Conservation (phyloP, 2,888 invertebrate species). For the Caenorhabditis drosophilae region DNA sequence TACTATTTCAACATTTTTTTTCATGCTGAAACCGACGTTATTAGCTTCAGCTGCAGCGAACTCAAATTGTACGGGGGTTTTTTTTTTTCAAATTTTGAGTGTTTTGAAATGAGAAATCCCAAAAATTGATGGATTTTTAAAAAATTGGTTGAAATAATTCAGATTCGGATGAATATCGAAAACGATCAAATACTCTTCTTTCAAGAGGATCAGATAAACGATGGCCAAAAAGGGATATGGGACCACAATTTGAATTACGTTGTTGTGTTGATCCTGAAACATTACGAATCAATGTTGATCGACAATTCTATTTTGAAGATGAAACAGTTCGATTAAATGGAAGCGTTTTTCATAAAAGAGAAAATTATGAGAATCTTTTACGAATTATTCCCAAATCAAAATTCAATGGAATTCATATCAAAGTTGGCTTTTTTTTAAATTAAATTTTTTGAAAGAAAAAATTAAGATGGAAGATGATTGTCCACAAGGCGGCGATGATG, state of each 20-base stretch:
- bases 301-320: constrained; percentile 46
- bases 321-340: constrained; percentile 59
- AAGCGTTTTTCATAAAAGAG: constrained; percentile 85
- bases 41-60: constrained; percentile 26
- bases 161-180: constrained; percentile 39
- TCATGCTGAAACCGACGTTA: constrained; percentile 30
- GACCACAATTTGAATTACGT: constrained; percentile 39
- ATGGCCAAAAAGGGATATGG: constrained; percentile 40
- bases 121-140: too few relatives aligned
- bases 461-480: constrained; percentile 99
- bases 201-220: constrained; percentile 28
- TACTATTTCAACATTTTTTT: constrained; percentile 5
- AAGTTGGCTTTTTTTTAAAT: too few relatives aligned
- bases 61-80: not conserved
- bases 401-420: constrained; percentile 97
- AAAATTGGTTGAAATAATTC: constrained; percentile 2
- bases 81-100: not conserved
- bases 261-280: constrained; percentile 47
- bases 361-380: constrained; percentile 90
- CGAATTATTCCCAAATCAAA: constrained; percentile 88
- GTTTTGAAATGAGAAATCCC: too few relatives aligned
- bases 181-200: constrained; percentile 26
- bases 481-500: constrained; percentile 97
- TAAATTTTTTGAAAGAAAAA: too few relatives aligned
- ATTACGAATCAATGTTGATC: constrained; percentile 43